Evolutionary conservation across 30 jellyfish, hydroid and myxozoan genomes (phyloP).

Genomic region (Nemopilema nomurai): DNA sequence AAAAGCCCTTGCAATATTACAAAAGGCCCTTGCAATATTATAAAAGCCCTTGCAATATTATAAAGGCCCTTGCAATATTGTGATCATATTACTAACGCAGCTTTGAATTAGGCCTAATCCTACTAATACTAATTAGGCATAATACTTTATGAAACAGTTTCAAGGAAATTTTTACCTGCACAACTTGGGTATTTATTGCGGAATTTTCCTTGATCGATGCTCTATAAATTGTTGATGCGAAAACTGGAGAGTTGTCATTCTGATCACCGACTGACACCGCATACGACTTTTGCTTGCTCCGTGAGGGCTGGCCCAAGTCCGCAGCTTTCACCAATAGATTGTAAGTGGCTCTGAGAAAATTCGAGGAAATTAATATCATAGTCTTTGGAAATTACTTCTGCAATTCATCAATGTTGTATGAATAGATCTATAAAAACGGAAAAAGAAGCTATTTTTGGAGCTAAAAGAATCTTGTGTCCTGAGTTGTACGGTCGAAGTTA

Average conservation of each 20-base stretch:
- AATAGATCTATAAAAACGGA: no score
- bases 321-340: slow-evolving; percentile 32
- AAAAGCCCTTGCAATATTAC: no score
- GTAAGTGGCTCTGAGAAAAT: slow-evolving; percentile 43
- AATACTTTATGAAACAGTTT: no score
- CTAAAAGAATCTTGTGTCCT: background rate
- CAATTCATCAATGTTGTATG: no score
- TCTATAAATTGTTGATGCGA: slow-evolving; percentile 30
- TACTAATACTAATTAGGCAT: no score
- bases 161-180: slow-evolving; percentile 17
- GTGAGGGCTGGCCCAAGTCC: slow-evolving; percentile 70
- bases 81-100: no score
- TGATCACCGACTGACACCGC: slow-evolving; percentile 43
- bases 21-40: no score
- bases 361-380: no score
- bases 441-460: background rate
- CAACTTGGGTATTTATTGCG: slow-evolving; percentile 19
- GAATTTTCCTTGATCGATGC: slow-evolving; percentile 80
- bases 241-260: slow-evolving; percentile 74
- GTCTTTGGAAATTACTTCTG: background rate
- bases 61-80: no score
- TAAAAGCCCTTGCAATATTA: no score
- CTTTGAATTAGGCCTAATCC: no score
- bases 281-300: slow-evolving; percentile 8
- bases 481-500: background rate